Percentiles rank a stretch among this genome's conserved stretches.
These are phyloP conservation scores for Aplodontia rufa DNA, from an alignment of 2,113 vertebrate genomes.

Conservation along the genomic window DNA sequence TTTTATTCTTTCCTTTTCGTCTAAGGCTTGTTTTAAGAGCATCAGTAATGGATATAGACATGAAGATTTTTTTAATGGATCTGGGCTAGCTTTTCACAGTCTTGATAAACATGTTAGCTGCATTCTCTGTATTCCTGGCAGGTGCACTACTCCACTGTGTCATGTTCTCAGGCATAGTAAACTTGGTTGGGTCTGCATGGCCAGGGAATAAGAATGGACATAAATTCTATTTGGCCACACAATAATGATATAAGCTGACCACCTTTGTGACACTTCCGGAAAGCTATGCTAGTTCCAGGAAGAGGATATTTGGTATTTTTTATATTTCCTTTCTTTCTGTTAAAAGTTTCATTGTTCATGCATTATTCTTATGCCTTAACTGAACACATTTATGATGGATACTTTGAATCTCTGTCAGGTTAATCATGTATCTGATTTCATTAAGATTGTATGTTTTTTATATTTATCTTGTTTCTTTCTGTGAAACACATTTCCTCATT, in stretches of 20 bases:
- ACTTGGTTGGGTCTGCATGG: background rate
- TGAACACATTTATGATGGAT: background rate
- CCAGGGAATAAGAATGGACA: background rate
- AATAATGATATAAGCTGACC: rapidly evolving
- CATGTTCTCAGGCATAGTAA: constrained; percentile 86
- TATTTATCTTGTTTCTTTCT: background rate
- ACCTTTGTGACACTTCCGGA: constrained; percentile 89
- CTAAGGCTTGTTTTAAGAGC: constrained; percentile 95
- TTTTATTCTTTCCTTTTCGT: constrained; percentile 98
- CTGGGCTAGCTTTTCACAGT: constrained; percentile 95
- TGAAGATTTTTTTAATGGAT: constrained; percentile 95
- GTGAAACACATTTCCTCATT: background rate
- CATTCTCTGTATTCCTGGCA: constrained; percentile 76
- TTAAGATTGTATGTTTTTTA: background rate
- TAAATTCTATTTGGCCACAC: constrained; percentile 76
- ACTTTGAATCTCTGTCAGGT: background rate
- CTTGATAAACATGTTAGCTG: constrained; percentile 86
- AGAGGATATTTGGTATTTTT: background rate
- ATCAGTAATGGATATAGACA: constrained; percentile 95
- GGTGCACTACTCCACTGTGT: constrained; percentile 62
- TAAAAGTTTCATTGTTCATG: background rate
- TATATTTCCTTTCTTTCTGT: background rate
- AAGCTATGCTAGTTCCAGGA: background rate
- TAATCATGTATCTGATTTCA: background rate
- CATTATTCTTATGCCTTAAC: background rate